A percentile compares a stretch with the other conserved stretches of the same genome.
Evolutionary conservation across 2,888 invertebrate genomes (phyloP).

Genomic region (Hemistola chrysoprasaria): DNA sequence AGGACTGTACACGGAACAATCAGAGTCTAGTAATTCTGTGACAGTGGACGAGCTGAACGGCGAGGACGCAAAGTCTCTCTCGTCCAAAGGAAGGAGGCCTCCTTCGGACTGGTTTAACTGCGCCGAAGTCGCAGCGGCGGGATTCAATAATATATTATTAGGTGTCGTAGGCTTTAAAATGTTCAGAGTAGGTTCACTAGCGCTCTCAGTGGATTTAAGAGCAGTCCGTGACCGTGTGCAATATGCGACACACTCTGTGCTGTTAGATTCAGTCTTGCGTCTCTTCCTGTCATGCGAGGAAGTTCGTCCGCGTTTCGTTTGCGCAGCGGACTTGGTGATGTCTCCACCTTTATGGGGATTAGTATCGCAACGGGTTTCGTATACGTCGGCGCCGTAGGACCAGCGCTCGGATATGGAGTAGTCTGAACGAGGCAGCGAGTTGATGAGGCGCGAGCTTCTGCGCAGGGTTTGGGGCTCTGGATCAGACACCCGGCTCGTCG

Average conservation of each 20-base stretch:
- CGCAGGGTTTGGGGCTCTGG: slow-evolving; percentile 69
- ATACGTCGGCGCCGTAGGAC: slow-evolving; percentile 80
- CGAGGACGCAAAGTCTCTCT: slow-evolving; percentile 76
- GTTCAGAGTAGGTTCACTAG: slow-evolving; percentile 58
- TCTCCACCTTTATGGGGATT: slow-evolving; percentile 63
- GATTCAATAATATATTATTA: slow-evolving; percentile 44
- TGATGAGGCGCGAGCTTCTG: slow-evolving; percentile 77
- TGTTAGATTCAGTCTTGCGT: slow-evolving; percentile 56
- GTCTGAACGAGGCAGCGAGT: slow-evolving; percentile 71
- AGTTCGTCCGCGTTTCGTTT: slow-evolving; percentile 60
- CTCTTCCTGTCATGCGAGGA: slow-evolving; percentile 74
- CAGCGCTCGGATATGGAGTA: slow-evolving; percentile 83
- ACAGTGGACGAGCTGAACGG: slow-evolving; percentile 77
- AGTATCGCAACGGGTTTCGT: slow-evolving; percentile 74
- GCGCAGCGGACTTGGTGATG: slow-evolving; percentile 47
- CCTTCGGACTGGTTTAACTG: slow-evolving; percentile 60
- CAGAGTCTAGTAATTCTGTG: slow-evolving; percentile 73
- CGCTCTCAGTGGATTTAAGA: slow-evolving; percentile 70
- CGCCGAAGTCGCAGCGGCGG: slow-evolving; percentile 46
- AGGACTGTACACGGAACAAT: slow-evolving; percentile 76
- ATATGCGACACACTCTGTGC: slow-evolving; percentile 69
- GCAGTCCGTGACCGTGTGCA: slow-evolving; percentile 77
- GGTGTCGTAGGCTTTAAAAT: slow-evolving; percentile 47
- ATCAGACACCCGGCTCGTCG: slow-evolving; percentile 51
- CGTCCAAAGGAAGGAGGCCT: slow-evolving; percentile 74